Conservation (phyloP, 2,113 vertebrate species). For the Azemiops feae region DNA sequence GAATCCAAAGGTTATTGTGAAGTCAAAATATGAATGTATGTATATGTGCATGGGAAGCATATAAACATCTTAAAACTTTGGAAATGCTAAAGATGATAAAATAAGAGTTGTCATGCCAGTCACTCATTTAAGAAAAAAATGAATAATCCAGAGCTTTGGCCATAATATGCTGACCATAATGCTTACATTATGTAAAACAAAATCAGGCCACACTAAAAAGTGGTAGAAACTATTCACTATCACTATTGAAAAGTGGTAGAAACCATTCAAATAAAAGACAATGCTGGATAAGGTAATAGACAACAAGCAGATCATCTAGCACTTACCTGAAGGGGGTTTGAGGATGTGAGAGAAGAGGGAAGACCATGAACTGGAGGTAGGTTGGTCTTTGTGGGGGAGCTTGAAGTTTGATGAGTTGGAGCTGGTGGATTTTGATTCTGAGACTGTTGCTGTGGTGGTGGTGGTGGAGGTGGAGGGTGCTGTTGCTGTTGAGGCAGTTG, state of each 20-base stretch:
- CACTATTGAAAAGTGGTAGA: not conserved
- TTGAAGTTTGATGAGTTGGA: slow-evolving; percentile 76
- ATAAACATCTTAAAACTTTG: not conserved
- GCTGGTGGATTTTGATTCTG: slow-evolving; percentile 76
- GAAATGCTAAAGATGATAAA: not conserved
- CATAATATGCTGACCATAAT: not conserved
- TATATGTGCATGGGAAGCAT: not conserved
- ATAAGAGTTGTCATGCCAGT: not conserved
- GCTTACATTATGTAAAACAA: not conserved
- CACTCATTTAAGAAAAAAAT: not conserved
- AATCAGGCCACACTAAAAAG: not conserved
- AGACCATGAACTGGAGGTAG: slow-evolving; percentile 90
- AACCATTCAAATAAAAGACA: not conserved
- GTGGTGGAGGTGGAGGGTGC: slow-evolving; percentile 69
- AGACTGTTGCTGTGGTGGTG: slow-evolving; percentile 70
- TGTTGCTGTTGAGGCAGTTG: slow-evolving; percentile 59
- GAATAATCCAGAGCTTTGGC: not conserved
- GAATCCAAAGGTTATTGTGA: not conserved
- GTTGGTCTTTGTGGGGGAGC: slow-evolving; percentile 86
- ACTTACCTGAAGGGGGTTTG: slow-evolving; percentile 88
- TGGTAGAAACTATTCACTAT: not conserved
- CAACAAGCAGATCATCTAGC: not conserved
- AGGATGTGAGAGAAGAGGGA: slow-evolving; percentile 88
- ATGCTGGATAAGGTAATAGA: not conserved
- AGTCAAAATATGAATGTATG: not conserved